A percentile compares a stretch with the other conserved stretches of the same genome.
These are phyloP conservation scores for Stomatorhinus ivindoensis DNA, from an alignment of 2,113 vertebrate species.

Conservation along the genomic window DNA sequence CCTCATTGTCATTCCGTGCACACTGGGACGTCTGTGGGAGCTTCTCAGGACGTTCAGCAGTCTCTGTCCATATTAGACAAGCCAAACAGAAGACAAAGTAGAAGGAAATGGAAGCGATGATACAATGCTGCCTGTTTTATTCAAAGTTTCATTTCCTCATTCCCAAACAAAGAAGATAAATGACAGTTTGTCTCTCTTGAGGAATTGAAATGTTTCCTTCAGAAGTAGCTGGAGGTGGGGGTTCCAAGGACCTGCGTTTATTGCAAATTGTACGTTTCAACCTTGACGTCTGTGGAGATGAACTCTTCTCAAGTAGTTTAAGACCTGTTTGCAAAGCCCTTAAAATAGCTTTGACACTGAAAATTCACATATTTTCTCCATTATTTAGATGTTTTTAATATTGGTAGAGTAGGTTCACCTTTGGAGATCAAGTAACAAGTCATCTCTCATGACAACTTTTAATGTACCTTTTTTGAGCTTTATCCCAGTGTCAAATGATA, in stretches of 20 bases:
- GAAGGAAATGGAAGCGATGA: neutral
- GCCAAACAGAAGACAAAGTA: neutral
- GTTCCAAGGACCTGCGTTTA: neutral
- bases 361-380: neutral
- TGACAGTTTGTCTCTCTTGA: neutral
- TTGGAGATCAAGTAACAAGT: neutral
- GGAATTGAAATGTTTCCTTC: constrained; percentile 1
- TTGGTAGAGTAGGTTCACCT: neutral
- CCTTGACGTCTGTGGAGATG: neutral
- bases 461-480: neutral
- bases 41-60: neutral
- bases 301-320: neutral
- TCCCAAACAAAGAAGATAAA: neutral
- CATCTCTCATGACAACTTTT: neutral
- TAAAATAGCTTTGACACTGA: neutral
- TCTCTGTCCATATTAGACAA: neutral
- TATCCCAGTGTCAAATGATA: neutral
- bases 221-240: neutral
- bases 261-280: neutral
- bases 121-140: neutral
- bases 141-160: neutral
- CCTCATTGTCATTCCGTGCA: neutral
- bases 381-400: neutral
- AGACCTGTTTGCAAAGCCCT: neutral
- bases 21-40: neutral